A percentile compares a stretch with the other conserved stretches of the same genome.
Conservation (phyloP, 1,140 invertebrate species). For the Ephestia elutella region DNA sequence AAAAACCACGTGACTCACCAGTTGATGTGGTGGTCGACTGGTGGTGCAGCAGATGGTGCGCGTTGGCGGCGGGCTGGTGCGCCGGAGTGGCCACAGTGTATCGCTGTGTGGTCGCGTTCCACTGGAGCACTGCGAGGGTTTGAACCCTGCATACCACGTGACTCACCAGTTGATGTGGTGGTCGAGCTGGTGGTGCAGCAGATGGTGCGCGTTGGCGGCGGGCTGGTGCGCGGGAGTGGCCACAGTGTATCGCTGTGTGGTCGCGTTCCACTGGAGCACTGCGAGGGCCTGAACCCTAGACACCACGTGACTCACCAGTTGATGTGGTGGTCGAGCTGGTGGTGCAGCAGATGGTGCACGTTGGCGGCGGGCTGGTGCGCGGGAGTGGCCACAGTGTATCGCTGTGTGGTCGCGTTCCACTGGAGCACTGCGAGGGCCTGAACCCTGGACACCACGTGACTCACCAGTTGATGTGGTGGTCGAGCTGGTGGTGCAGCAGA, state of each 20-base stretch:
- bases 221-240: conserved; percentile 49
- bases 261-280: not conserved
- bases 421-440: not conserved
- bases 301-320: conserved; percentile 30
- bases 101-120: too few species aligned
- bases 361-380: conserved; percentile 29
- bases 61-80: conserved; percentile 18
- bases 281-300: too few species aligned
- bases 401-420: too few species aligned
- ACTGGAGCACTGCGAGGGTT: not conserved
- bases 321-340: conserved; percentile 6
- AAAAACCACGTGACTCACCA: conserved; percentile 30
- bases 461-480: conserved; percentile 33
- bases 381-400: conserved; percentile 57
- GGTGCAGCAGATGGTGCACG: conserved; percentile 3
- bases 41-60: not conserved
- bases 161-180: conserved; percentile 33
- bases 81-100: conserved; percentile 60
- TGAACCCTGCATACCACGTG: too few species aligned
- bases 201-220: conserved; percentile 2
- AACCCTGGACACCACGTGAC: not conserved
- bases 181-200: conserved; percentile 7
- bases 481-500: conserved; percentile 4
- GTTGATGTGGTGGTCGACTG: conserved; percentile 13
- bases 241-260: too few species aligned